Evolutionary conservation across 1,140 invertebrate genomes (phyloP), one percentile per base, ranked within the genome.

Genomic region (Onthophagus taurus): DNA sequence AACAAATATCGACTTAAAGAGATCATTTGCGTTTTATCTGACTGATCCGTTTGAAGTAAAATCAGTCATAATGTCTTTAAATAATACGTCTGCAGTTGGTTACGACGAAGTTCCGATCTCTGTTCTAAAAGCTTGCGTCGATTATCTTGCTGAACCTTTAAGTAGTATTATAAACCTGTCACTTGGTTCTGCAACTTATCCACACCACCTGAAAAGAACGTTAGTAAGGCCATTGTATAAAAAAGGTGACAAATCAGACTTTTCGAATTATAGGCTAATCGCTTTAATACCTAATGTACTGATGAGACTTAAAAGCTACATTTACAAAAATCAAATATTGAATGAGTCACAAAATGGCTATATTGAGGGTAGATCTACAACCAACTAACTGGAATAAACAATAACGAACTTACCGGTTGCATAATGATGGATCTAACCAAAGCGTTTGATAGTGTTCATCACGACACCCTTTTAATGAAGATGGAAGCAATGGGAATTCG

Each of bases 231-330:
- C 46, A 6, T 44, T 52, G 9, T 26, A 50, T 36, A 52, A 52
- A 37, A 52, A 50, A 29, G 39, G 51, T 9, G 38, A 47, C 19
- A 13, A 29, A 19, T 45, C n/a, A 5, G 41, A 57, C 29, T 51
- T 53, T 4, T 39, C 17, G 2, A 59, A 59, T 21, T 57, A 57
- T 33, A 31, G 54, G 17, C 54, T 52, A 9, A 59, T 55, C 13
- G 48, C 51, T 2, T 21, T 55, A 19, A 37, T 13, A 8, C 21
- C 35, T 9, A 5, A 16, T 19, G 13, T 37, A 19, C 35, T n/a
- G n/a, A n/a, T n/a, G n/a, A n/a, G n/a, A n/a, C n/a, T n/a, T n/a
- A n/a, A n/a, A n/a, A n/a, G n/a, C n/a, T n/a, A n/a, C n/a, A n/a
- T n/a, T n/a, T n/a, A n/a, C n/a, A n/a, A n/a, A n/a, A n/a, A n/a